Percentiles rank a stretch among this genome's conserved stretches.
These are phyloP conservation scores for Altica lythri DNA, from an alignment of 2,888 invertebrate species.

Conservation along the genomic window DNA sequence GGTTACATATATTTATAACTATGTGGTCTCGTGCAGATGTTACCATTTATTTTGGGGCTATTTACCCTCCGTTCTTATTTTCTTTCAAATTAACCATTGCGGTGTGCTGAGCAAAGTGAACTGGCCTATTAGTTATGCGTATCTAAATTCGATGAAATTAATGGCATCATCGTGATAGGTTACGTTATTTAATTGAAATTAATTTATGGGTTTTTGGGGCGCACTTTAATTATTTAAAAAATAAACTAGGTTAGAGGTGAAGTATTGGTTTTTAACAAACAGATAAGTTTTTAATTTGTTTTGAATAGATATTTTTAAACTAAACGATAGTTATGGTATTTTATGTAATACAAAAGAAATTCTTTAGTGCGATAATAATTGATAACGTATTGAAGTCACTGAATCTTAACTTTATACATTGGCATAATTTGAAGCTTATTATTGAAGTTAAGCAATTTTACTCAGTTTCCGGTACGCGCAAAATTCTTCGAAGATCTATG, in stretches of 20 bases:
- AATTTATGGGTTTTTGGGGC: background rate
- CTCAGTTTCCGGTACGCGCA: too few species aligned
- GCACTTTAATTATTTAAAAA: background rate
- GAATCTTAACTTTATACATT: too few species aligned
- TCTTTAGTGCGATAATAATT: too few species aligned
- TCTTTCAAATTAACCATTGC: background rate
- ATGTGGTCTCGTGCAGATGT: conserved; percentile 4
- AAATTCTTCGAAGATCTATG: too few species aligned
- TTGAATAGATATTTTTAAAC: too few species aligned
- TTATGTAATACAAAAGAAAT: too few species aligned
- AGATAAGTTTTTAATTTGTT: background rate
- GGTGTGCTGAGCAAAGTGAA: background rate
- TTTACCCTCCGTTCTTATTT: background rate
- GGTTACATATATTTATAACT: conserved; percentile 3
- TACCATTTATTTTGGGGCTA: conserved; percentile 4
- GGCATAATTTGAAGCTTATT: too few species aligned
- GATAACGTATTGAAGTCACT: too few species aligned
- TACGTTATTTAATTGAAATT: conserved; percentile 1
- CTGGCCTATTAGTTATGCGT: background rate
- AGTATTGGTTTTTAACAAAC: background rate
- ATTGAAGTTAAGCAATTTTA: too few species aligned
- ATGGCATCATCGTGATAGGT: background rate
- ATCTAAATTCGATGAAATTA: background rate
- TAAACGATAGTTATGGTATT: too few species aligned
- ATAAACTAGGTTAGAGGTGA: background rate